These are phyloP conservation scores for Drosophila bunnanda DNA, from an alignment of 2,888 invertebrate species.

Conservation along the genomic window DNA sequence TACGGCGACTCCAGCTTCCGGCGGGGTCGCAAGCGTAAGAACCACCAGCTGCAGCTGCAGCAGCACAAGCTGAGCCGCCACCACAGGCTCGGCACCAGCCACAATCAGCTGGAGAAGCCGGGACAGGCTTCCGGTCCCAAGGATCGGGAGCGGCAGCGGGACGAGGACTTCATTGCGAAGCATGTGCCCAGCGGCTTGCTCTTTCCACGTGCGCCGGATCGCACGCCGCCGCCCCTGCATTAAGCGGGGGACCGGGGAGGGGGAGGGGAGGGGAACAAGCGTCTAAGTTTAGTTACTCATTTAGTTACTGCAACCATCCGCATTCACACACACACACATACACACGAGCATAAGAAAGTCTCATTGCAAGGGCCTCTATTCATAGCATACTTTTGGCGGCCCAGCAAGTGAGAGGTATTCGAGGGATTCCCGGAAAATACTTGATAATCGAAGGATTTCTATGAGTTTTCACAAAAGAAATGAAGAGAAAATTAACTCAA, in stretches of 20 bases:
- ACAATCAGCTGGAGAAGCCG: slow-evolving; percentile 48
- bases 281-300: slow-evolving; percentile 36
- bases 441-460: background rate
- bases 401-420: slow-evolving; percentile 12
- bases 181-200: slow-evolving; percentile 84
- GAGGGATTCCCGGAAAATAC: background rate
- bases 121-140: slow-evolving; percentile 43
- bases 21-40: slow-evolving; percentile 55
- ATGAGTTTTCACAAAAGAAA: background rate
- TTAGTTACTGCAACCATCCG: slow-evolving; percentile 64
- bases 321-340: slow-evolving; percentile 21
- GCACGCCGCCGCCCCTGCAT: slow-evolving; percentile 84
- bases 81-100: slow-evolving; percentile 16
- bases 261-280: background rate
- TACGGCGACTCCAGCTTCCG: slow-evolving; percentile 68
- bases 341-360: slow-evolving; percentile 34
- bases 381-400: slow-evolving; percentile 63
- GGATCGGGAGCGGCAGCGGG: slow-evolving; percentile 57
- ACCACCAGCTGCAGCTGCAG: slow-evolving; percentile 54
- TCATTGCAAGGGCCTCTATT: slow-evolving; percentile 36
- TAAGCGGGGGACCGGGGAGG: slow-evolving; percentile 42
- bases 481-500: background rate
- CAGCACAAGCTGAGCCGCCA: slow-evolving; percentile 56
- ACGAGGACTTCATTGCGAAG: slow-evolving; percentile 81
- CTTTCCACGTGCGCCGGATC: slow-evolving; percentile 81